Conservation (phyloP, 2,797 vertebrate species). For the Hippocampus kuda region DNA sequence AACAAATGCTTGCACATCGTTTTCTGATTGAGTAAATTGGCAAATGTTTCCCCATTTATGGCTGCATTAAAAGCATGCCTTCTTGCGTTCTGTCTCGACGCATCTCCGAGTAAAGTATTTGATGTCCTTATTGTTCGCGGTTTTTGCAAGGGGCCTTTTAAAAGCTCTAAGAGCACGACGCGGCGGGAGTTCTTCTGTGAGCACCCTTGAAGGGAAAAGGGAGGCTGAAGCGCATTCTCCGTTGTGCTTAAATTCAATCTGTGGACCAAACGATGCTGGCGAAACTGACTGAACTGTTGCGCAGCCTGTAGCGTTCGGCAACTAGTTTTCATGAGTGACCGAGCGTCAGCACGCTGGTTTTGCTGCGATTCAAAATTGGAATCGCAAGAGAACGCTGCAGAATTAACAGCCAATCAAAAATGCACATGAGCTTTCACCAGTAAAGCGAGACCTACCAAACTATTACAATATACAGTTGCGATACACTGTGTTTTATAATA, state of each 20-base stretch:
- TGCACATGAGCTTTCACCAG: too few species aligned
- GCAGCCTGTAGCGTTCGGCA: too few species aligned
- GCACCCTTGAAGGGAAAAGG: not conserved
- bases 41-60: constrained; percentile 60
- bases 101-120: constrained; percentile 51
- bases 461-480: too few species aligned
- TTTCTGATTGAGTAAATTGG: constrained; percentile 66
- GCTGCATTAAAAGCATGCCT: constrained; percentile 60
- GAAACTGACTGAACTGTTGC: too few species aligned
- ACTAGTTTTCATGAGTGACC: too few species aligned
- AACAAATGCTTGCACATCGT: constrained; percentile 73
- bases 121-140: constrained; percentile 26
- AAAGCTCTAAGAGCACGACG: not conserved
- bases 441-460: too few species aligned
- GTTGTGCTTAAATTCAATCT: not conserved
- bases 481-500: too few species aligned
- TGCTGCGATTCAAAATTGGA: too few species aligned
- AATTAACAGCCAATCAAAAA: too few species aligned
- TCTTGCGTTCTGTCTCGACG: constrained; percentile 49
- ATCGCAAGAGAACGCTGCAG: too few species aligned
- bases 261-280: not conserved
- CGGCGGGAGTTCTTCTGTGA: not conserved
- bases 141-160: constrained; percentile 2
- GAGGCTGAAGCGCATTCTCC: not conserved
- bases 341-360: too few species aligned